These are phyloP conservation scores for Craniophora ligustri DNA, from an alignment of 2,888 invertebrate genomes.

Conservation along the genomic window DNA sequence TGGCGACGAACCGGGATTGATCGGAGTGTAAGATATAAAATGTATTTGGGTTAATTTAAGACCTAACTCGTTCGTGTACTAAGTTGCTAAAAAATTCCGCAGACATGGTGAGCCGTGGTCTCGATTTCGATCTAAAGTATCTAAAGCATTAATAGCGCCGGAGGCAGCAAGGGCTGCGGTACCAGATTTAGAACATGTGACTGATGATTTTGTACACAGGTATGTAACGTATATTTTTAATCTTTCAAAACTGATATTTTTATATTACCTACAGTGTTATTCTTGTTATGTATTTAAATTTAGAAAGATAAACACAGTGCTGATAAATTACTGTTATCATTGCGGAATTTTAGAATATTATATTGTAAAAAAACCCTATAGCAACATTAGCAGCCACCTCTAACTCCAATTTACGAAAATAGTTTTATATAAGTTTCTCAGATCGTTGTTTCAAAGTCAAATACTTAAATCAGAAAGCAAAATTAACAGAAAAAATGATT, in stretches of 20 bases:
- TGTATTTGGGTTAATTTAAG: not conserved
- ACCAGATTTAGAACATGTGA: constrained; percentile 92
- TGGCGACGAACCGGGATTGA: constrained; percentile 91
- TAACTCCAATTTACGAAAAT: not conserved
- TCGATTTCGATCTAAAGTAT: constrained; percentile 94
- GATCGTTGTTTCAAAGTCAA: not conserved
- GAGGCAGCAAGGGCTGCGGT: constrained; percentile 93
- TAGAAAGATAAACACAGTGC: constrained; percentile 27
- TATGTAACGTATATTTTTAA: constrained; percentile 60
- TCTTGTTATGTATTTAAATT: constrained; percentile 30
- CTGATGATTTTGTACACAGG: constrained; percentile 92
- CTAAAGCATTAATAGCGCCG: constrained; percentile 94
- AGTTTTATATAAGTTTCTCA: constrained; percentile 6
- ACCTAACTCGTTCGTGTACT: not conserved
- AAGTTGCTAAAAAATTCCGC: constrained; percentile 46
- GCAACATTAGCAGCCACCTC: too few relatives aligned
- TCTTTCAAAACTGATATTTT: constrained; percentile 24
- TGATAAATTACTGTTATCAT: constrained; percentile 40
- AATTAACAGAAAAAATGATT: not conserved
- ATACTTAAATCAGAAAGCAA: not conserved
- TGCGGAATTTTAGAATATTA: constrained; percentile 26
- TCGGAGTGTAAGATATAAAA: constrained; percentile 91
- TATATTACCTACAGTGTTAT: constrained; percentile 25
- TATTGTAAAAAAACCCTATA: constrained; percentile 6
- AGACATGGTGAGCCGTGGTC: constrained; percentile 97